Evolutionary conservation across 2,888 invertebrate species (phyloP), one percentile per base, ranked within the genome.

Genomic region (Slavum lentiscoides): DNA sequence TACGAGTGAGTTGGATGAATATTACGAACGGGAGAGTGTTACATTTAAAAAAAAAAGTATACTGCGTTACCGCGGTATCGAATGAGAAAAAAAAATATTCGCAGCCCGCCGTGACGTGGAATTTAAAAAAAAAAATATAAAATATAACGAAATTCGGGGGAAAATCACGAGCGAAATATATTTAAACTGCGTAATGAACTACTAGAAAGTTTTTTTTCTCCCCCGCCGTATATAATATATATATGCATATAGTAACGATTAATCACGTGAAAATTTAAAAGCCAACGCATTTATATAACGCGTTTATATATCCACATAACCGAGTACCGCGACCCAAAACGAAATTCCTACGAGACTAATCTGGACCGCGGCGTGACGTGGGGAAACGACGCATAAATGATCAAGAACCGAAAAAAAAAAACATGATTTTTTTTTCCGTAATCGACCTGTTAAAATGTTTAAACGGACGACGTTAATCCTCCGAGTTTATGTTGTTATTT

Each of bases 231-330:
- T 30, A 30, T n/a, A n/a, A n/a, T n/a, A n/a, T n/a, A n/a, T n/a
- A 30, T 30, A 30, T 30, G 30, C 30, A 30, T 4, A 30, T 61
- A 19, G 19, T 69, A 69, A 43, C 49, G 23, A 62, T 30, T 73
- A 73, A 73, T 73, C 19, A 61, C 23, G 43, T 23, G n/a, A 23
- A 73, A 23, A 30, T 73, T 61, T 73, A 49, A 73, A 69, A 17
- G 19, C 55, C 69, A 69, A 37, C 30, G 30, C 55, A 69, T 72
- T 72, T 43, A 61, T 43, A 43, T 59, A 59, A 72, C n/a, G 4
- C 61, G 49, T 30, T 62, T 13, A n/a, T n/a, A n/a, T n/a, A 8
- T n/a, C 62, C n/a, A 17, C 62, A 30, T n/a, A 49, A 61, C 73
- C n/a, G n/a, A n/a, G n/a, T n/a, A n/a, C n/a, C 23, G 23, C 23